Conservation (phyloP, 2,797 vertebrate species). For the Pogonophryne albipinna region DNA sequence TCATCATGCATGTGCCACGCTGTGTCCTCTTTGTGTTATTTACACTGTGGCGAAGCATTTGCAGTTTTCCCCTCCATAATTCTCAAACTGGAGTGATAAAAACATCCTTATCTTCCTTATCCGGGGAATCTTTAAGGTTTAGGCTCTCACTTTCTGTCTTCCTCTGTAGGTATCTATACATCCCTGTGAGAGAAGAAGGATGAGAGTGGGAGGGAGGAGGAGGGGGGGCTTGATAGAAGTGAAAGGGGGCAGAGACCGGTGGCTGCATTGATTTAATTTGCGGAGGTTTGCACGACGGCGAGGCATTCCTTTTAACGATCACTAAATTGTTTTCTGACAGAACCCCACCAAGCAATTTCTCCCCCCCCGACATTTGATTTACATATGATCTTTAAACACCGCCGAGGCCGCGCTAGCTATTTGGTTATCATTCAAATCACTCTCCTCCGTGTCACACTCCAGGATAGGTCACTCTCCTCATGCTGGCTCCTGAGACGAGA, state of each 20-base stretch:
- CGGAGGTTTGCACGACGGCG: constrained; percentile 85
- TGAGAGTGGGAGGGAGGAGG: constrained; percentile 38
- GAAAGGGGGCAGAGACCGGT: constrained; percentile 77
- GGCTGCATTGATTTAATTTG: constrained; percentile 87
- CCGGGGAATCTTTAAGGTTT: constrained; percentile 65
- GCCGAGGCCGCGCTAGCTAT: constrained; percentile 88
- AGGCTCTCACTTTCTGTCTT: constrained; percentile 56
- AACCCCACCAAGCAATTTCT: constrained; percentile 89
- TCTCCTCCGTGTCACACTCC: constrained; percentile 86
- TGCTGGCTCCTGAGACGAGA: constrained; percentile 77
- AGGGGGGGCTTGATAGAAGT: constrained; percentile 68
- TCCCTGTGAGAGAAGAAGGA: constrained; percentile 43
- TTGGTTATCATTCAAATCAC: constrained; percentile 96
- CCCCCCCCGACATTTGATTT: constrained; percentile 93
- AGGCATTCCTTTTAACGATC: constrained; percentile 93
- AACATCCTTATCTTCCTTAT: constrained; percentile 70
- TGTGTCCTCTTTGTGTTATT: constrained; percentile 73
- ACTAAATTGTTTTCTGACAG: constrained; percentile 98
- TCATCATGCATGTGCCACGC: constrained; percentile 68
- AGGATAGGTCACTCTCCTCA: constrained; percentile 90
- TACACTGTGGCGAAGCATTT: constrained; percentile 56
- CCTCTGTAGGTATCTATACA: constrained; percentile 44
- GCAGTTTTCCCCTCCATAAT: constrained; percentile 33
- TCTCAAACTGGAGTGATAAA: constrained; percentile 66
- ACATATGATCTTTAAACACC: constrained; percentile 99